Conservation (phyloP, 2,888 invertebrate genomes). For the Cistogaster globosa region DNA sequence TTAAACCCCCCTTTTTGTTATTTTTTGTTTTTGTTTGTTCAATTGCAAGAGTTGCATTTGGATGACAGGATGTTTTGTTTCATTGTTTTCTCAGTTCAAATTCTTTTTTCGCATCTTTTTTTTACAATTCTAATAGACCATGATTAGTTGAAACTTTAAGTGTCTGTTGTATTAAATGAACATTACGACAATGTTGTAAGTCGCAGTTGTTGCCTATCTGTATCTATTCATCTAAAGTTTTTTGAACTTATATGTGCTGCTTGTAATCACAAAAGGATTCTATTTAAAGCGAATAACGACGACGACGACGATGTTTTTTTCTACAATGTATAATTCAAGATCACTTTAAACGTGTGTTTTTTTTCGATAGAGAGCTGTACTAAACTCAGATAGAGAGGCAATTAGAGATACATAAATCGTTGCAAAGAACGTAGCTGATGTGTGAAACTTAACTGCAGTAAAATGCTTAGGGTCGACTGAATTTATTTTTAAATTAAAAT, state of each 20-base stretch:
- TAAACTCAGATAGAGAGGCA: background rate
- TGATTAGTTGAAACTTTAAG: constrained; percentile 55
- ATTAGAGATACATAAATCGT: constrained; percentile 23
- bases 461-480: constrained; percentile 25
- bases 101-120: background rate
- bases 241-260: constrained; percentile 34
- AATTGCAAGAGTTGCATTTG: constrained; percentile 35
- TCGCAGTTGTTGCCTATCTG: constrained; percentile 34
- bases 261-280: constrained; percentile 50
- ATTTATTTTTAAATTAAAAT: constrained; percentile 16
- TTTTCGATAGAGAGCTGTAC: constrained; percentile 6
- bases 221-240: constrained; percentile 38
- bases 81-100: constrained; percentile 6
- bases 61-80: constrained; percentile 57
- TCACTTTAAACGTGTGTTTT: constrained; percentile 24
- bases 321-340: constrained; percentile 36
- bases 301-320: constrained; percentile 6
- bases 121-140: constrained; percentile 48
- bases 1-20: background rate
- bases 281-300: constrained; percentile 37
- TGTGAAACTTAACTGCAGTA: background rate
- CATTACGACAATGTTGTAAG: constrained; percentile 27
- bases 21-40: background rate
- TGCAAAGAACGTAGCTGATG: constrained; percentile 23
- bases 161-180: constrained; percentile 44